A percentile compares a stretch with the other conserved stretches of the same genome.
Evolutionary conservation across 2,797 vertebrate species (phyloP).

Genomic region (Oceanodroma leucorhoa): DNA sequence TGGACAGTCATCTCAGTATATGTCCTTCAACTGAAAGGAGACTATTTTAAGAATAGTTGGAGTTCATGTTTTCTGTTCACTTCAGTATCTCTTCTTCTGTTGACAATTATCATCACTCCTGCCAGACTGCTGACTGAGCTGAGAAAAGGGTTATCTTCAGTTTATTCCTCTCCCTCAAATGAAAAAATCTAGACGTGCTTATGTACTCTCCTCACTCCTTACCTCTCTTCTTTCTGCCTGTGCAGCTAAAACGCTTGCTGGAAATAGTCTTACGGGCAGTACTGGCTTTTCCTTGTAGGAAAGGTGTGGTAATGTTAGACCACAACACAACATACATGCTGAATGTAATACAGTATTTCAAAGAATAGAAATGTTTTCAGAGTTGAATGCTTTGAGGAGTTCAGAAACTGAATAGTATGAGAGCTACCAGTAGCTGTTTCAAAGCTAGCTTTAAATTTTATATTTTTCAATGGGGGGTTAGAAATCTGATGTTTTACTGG

Average conservation of each 20-base stretch:
- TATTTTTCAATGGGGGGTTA: not conserved
- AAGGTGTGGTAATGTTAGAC: not conserved
- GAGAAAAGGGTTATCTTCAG: not conserved
- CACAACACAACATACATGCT: not conserved
- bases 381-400: not conserved
- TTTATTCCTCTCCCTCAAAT: not conserved
- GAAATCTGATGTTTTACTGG: not conserved
- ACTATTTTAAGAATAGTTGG: not conserved
- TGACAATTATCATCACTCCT: not conserved
- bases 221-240: not conserved
- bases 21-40: not conserved
- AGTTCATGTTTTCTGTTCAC: not conserved
- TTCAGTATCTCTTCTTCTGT: not conserved
- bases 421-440: not conserved
- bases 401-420: not conserved
- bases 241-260: not conserved
- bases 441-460: not conserved
- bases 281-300: not conserved
- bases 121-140: not conserved
- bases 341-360: not conserved
- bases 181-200: not conserved
- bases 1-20: not conserved
- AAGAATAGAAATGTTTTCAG: not conserved
- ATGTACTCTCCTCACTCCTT: not conserved
- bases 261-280: not conserved